Conservation (phyloP, 2,888 invertebrate species). For the Anthophora plumipes region DNA sequence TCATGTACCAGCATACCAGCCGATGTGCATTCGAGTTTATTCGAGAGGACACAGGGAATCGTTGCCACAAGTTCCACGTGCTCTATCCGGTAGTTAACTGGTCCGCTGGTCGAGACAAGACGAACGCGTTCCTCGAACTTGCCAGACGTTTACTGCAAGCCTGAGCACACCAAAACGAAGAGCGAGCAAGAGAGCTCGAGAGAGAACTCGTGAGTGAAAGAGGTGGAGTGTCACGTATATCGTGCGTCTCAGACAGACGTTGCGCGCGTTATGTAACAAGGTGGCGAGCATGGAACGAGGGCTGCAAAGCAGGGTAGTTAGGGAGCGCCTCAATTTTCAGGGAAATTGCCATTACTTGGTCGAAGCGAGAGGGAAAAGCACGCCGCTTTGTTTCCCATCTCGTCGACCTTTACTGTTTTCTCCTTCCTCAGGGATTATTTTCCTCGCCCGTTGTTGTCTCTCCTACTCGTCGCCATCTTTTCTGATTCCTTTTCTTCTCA, state of each 20-base stretch:
- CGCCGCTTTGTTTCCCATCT: slow-evolving; percentile 15
- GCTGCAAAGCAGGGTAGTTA: slow-evolving; percentile 39
- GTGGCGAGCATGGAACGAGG: slow-evolving; percentile 49
- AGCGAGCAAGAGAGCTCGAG: not conserved
- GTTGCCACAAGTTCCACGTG: slow-evolving; percentile 31
- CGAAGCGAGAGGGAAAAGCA: slow-evolving; percentile 16
- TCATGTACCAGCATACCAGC: not conserved
- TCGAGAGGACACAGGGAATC: slow-evolving; percentile 24
- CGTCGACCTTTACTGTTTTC: slow-evolving; percentile 27
- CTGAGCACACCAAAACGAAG: not conserved
- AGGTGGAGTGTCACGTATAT: slow-evolving; percentile 15
- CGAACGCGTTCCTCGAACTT: slow-evolving; percentile 53
- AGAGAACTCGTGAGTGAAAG: not conserved
- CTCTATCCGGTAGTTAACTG: slow-evolving; percentile 48
- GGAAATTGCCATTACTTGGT: slow-evolving; percentile 49
- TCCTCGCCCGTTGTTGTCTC: not conserved
- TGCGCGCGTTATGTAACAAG: slow-evolving; percentile 63
- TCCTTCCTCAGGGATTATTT: slow-evolving; percentile 14
- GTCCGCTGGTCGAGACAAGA: slow-evolving; percentile 34
- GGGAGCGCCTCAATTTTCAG: slow-evolving; percentile 61
- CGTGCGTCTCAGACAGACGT: slow-evolving; percentile 44
- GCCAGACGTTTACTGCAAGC: slow-evolving; percentile 47
- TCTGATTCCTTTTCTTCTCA: slow-evolving; percentile 16
- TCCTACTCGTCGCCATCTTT: not conserved
- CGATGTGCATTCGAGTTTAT: slow-evolving; percentile 48